These are phyloP conservation scores for Hemibagrus guttatus DNA, from an alignment of 2,797 vertebrate species.

Conservation along the genomic window DNA sequence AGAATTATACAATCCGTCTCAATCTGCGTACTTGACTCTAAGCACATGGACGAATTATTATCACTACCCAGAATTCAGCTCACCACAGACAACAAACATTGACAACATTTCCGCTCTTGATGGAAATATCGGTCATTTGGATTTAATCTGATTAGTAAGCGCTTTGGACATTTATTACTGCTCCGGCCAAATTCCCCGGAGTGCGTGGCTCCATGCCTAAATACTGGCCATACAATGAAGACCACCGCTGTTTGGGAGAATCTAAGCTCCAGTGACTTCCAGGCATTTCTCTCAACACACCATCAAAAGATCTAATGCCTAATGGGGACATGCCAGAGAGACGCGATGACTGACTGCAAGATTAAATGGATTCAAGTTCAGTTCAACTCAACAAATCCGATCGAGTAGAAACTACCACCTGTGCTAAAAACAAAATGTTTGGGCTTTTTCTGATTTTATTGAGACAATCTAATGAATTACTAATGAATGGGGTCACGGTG, in stretches of 20 bases:
- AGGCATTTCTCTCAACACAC: conserved; percentile 6
- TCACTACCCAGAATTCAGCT: conserved; percentile 22
- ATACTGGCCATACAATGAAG: conserved; percentile 56
- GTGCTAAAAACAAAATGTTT: background rate
- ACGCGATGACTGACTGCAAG: background rate
- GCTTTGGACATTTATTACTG: conserved; percentile 53
- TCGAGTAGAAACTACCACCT: background rate
- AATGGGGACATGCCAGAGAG: background rate
- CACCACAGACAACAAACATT: conserved; percentile 20
- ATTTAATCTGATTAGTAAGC: conserved; percentile 59
- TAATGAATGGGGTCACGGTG: background rate
- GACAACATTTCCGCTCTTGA: conserved; percentile 28
- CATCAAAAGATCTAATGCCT: conserved; percentile 1
- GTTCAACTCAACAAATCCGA: background rate
- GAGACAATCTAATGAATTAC: background rate
- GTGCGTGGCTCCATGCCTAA: conserved; percentile 51
- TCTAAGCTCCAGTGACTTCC: conserved; percentile 12
- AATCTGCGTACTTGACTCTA: conserved; percentile 11
- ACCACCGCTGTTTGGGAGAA: conserved; percentile 47
- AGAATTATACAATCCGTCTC: conserved; percentile 2
- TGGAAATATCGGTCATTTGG: conserved; percentile 53
- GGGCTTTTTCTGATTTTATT: background rate
- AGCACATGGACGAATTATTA: conserved; percentile 17
- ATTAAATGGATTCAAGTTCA: background rate
- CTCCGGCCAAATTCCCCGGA: conserved; percentile 47